Evolutionary conservation across 2,113 vertebrate species (phyloP), one percentile per base, ranked within the genome.

Genomic region (Corythornis madagascariensis): DNA sequence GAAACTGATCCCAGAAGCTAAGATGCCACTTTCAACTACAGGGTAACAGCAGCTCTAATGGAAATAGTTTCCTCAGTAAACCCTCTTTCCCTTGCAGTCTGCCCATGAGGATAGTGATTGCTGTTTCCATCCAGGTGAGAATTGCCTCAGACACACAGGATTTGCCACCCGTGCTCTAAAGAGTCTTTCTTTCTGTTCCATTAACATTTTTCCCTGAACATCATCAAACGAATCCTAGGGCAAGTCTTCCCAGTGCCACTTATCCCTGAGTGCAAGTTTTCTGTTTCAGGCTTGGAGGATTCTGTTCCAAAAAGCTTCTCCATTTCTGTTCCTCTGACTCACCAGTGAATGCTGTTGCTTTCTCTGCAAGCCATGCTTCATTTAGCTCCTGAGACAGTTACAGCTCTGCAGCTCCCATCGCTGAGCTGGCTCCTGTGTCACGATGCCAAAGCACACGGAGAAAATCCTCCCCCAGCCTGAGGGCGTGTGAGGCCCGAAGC

Each of bases 401-500:
- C 56, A 80, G 56, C 69, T 80, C 57, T 73, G 69, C 45, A 22
- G 3, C 59, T 61, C 2, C 0, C 26, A 16, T 40, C 40, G 7
- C 45, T 2, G 2, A 52, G 25, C 50, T 87, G 12, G 43, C 47
- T 89, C 52, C 77, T 50, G 17, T 56, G 14, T 60, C 55, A 18
- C 2, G 1, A 33, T 4, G 8, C 43, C 26, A 65, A 64, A 73
- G 45, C 55, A 72, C 6, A 13, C 17, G 9, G 16, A 61, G 57
- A 71, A 35, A 50, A 31, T 55, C 42, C 52, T 69, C 28, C 45
- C 33, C 50, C 50, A 20, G 0, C 20, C 9, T 65, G 20, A 7
- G 2, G 12, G 4, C 1, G 9, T 35, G 24, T 19, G 12, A 29
- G 25, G 35, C n/a, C 35, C 0, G 0, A 29, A 28, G 67, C 40